A percentile compares a stretch with the other conserved stretches of the same genome.
phyloP scores from a whole-genome alignment of 2,113 vertebrate genomes.

The Cyrtonyx montezumae region DNA sequence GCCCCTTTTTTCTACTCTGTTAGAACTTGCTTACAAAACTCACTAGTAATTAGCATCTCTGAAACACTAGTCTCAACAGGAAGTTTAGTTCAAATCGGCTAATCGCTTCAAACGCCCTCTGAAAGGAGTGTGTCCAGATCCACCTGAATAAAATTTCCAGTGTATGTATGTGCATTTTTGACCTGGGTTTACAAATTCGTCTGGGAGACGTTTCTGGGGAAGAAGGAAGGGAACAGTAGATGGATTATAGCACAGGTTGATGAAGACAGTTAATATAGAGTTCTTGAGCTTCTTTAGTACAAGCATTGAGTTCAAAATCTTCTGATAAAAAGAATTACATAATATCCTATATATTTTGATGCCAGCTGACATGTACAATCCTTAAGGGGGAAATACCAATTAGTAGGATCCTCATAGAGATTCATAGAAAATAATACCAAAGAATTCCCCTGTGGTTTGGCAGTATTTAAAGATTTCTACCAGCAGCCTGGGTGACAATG shows the following conservation, averaged over 20 bases:
- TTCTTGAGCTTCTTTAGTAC: neutral
- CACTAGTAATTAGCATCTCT: neutral
- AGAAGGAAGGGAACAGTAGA: neutral
- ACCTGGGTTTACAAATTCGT: neutral
- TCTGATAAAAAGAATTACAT: neutral
- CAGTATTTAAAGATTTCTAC: conserved; percentile 31
- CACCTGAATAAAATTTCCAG: neutral
- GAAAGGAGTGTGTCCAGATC: neutral
- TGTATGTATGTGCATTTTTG: neutral
- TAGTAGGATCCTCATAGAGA: neutral
- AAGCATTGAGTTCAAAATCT: neutral
- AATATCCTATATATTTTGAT: neutral
- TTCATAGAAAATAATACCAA: neutral
- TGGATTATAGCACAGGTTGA: neutral
- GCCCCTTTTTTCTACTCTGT: neutral
- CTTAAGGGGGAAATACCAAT: neutral
- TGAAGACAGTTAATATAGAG: fast-evolving
- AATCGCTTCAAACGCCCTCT: neutral
- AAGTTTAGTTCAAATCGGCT: neutral
- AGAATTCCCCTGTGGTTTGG: neutral
- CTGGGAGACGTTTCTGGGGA: neutral
- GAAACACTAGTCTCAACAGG: neutral
- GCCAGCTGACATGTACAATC: fast-evolving
- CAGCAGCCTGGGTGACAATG: neutral
- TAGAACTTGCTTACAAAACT: neutral